These are phyloP conservation scores for Australoheros facetus DNA, from an alignment of 2,797 vertebrate genomes.

Conservation along the genomic window DNA sequence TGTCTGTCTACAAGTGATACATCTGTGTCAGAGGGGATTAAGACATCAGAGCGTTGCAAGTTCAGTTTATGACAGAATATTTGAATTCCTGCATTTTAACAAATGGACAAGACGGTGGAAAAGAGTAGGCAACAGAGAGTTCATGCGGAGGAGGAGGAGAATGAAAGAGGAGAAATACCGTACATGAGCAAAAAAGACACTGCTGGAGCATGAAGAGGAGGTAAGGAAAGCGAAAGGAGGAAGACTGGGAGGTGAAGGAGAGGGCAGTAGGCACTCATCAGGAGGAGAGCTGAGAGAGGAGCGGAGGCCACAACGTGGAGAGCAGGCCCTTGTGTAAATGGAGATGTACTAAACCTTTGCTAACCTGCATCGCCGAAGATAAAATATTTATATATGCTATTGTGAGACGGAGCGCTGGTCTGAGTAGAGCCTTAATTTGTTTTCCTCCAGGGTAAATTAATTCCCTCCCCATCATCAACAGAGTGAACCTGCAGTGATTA, in stretches of 20 bases:
- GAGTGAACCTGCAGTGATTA: conserved; percentile 77
- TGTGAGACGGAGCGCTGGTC: conserved; percentile 75
- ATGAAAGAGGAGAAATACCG: conserved; percentile 8
- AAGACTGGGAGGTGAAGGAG: conserved; percentile 70
- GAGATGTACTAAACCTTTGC: conserved; percentile 85
- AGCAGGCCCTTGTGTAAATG: conserved; percentile 81
- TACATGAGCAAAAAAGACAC: conserved; percentile 22
- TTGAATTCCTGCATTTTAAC: conserved; percentile 35
- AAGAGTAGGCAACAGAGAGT: conserved; percentile 22
- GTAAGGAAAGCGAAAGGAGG: conserved; percentile 51
- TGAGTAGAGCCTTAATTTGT: conserved; percentile 83
- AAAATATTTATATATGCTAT: conserved; percentile 89
- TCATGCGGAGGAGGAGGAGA: conserved; percentile 20
- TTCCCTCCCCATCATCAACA: conserved; percentile 81
- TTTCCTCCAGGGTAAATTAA: conserved; percentile 83
- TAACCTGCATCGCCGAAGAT: conserved; percentile 83
- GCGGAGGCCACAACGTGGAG: conserved; percentile 69
- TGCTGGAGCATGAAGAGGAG: conserved; percentile 50
- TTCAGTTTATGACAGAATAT: conserved; percentile 41
- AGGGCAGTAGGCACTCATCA: conserved; percentile 71
- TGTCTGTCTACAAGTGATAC: conserved; percentile 72
- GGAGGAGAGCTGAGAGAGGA: conserved; percentile 66
- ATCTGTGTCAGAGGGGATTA: conserved; percentile 69
- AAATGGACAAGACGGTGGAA: conserved; percentile 35
- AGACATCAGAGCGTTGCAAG: conserved; percentile 53